phyloP scores from a whole-genome alignment of 2,888 invertebrate species.

The Sepioteuthis lessoniana region DNA sequence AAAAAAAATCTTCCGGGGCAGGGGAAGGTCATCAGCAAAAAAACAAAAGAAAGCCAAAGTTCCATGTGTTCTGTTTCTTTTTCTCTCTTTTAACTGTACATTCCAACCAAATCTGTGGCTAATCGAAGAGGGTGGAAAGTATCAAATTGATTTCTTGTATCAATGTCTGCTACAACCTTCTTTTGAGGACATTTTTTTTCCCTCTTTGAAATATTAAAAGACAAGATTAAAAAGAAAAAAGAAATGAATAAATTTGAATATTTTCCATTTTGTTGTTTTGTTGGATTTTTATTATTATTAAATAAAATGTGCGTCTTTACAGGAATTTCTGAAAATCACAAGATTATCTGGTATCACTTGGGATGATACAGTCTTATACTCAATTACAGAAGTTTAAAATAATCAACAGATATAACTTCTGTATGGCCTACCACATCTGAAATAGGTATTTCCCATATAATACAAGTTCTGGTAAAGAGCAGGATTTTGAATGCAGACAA shows the following conservation, averaged over 20 bases:
- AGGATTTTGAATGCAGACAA: too few species aligned
- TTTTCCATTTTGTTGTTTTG: background rate
- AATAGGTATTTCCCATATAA: too few species aligned
- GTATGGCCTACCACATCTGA: too few species aligned
- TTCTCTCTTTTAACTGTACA: background rate
- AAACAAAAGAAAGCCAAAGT: background rate
- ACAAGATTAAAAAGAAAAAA: background rate
- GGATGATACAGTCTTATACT: too few species aligned
- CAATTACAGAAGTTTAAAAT: too few species aligned
- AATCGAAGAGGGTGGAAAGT: background rate
- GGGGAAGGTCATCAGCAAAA: background rate
- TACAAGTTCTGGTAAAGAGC: too few species aligned
- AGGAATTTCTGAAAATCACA: too few species aligned
- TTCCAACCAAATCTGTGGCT: background rate
- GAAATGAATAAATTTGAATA: constrained; percentile 33
- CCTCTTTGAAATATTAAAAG: background rate
- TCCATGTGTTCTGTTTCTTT: background rate
- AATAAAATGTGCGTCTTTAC: too few species aligned
- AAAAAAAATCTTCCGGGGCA: background rate
- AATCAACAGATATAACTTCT: too few species aligned
- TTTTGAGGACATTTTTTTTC: constrained; percentile 33
- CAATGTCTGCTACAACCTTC: background rate
- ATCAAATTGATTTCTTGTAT: background rate
- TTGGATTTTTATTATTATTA: background rate
- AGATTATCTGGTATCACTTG: too few species aligned